Percentiles rank a stretch among this genome's conserved stretches.
These are phyloP conservation scores for Lydus trimaculatus DNA, from an alignment of 2,888 invertebrate genomes.

Conservation along the genomic window DNA sequence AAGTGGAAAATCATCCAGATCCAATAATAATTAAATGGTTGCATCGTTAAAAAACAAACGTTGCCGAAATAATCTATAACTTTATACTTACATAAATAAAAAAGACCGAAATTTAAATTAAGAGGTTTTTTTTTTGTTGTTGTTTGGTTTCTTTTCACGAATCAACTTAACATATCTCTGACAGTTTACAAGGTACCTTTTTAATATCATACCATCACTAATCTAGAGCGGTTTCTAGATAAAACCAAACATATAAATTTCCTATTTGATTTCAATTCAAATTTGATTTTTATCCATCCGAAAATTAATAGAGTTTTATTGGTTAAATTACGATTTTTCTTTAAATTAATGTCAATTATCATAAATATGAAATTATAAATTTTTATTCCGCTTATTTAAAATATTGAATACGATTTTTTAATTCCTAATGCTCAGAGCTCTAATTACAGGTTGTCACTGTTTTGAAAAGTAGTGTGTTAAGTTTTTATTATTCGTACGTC, in stretches of 20 bases:
- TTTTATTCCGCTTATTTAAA: constrained; percentile 42
- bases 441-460: constrained; percentile 58
- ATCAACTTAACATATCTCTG: constrained; percentile 51
- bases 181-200: constrained; percentile 45
- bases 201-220: constrained; percentile 41
- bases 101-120: constrained; percentile 42
- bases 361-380: constrained; percentile 19
- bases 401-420: constrained; percentile 42
- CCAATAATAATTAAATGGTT: constrained; percentile 47
- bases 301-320: not conserved
- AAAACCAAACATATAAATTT: not conserved
- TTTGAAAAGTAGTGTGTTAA: constrained; percentile 48
- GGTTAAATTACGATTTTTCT: not conserved
- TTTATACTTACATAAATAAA: constrained; percentile 41
- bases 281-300: not conserved
- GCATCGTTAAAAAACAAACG: constrained; percentile 45
- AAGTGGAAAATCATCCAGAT: constrained; percentile 42
- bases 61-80: constrained; percentile 48
- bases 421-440: constrained; percentile 50
- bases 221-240: constrained; percentile 39
- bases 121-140: constrained; percentile 8
- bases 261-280: not conserved
- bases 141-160: constrained; percentile 25
- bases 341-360: constrained; percentile 17
- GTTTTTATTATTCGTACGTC: constrained; percentile 49